Base-by-base conservation (phyloP, 1,140 invertebrate genomes). In the Drosophila punjabiensis region DNA sequence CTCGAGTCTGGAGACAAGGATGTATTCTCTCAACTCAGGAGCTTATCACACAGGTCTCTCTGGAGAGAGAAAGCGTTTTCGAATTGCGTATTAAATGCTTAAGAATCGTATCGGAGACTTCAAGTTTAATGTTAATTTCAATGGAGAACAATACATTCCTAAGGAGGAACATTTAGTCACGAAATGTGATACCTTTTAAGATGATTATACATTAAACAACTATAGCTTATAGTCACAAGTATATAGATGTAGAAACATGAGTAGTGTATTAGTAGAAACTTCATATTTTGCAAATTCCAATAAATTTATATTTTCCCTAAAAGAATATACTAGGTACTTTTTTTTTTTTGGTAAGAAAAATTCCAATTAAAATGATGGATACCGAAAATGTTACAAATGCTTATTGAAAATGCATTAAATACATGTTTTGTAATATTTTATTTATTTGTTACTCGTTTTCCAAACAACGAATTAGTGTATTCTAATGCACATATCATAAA, bases 1-100 rank as follows among this genome's bases (percentile, higher is more conserved):
- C 66, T 77, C 71, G 61, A 71, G 63, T 70, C 48, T 77, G 68
- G 56, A 71, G 63, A 70, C 48, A 78, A 82, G 70, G 78, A 89
- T 79, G 66, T 55, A 48, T 48, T 28, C 28, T 61, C 60, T 43
- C 47, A 32, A 37, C 30, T 37, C 24, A 30, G 13, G 61, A 59
- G 79, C 64, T 86, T 82, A 86, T 86, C 78, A 63, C 20, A 37
- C 5, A 50, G 43, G n/a, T 7, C 61, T 50, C 18, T 11, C 18
- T 47, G 68, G 18, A 24, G 16, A 39, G 33, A 35, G 35, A 41
- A 52, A 48, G 13, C n/a, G 13, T 13, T 28, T 11, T 16, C 35
- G 9, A 69, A 69, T 8, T 52, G 14, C n/a, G 20, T 56, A 16
- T n/a, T 59, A n/a, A 18, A 24, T 33, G 24, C 14, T 28, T 33